Evolutionary conservation across 1,140 invertebrate genomes (phyloP), one percentile per base, ranked within the genome.

Genomic region (Atta cephalotes): DNA sequence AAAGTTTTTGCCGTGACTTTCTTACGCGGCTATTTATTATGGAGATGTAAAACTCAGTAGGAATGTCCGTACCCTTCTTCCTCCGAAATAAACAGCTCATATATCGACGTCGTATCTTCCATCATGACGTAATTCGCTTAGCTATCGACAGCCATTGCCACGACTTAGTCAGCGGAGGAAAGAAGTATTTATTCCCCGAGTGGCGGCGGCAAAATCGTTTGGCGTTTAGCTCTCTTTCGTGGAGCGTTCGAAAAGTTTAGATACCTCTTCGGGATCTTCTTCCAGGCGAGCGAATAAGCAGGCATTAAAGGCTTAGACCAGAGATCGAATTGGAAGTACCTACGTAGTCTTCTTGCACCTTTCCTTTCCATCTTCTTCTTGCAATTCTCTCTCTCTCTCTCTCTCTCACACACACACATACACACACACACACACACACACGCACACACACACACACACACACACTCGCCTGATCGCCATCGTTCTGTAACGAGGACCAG

Each of bases 231-330:
- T 89, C 89, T 86, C 85, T 91, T 87, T 65, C 51, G 80, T 53
- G 86, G 89, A 89, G 88, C 89, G 88, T 92, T 92, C 89, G 89
- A 81, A 87, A 92, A 92, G 90, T 92, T 92, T 92, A 91, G 92
- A 92, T 92, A 92, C 91, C 88, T 90, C 90, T 90, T 81, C 85
- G 81, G 81, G 87, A 91, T 86, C 89, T 85, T 91, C 80, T 91
- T 90, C 79, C 87, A 82, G 89, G 65, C 86, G 87, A 86, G 77
- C 85, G 82, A 92, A 91, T 92, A 92, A 92, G 92, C 91, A 90
- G 91, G 92, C 87, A 92, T 92, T 92, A 92, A 92, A 87, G 91
- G 92, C 91, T 92, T 91, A 92, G 89, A 91, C 87, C 89, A 82
- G 89, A 91, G 90, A 91, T 91, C 90, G 90, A 91, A 91, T 91